Conservation (phyloP, 2,888 invertebrate genomes). For the Nycteola revayana region DNA sequence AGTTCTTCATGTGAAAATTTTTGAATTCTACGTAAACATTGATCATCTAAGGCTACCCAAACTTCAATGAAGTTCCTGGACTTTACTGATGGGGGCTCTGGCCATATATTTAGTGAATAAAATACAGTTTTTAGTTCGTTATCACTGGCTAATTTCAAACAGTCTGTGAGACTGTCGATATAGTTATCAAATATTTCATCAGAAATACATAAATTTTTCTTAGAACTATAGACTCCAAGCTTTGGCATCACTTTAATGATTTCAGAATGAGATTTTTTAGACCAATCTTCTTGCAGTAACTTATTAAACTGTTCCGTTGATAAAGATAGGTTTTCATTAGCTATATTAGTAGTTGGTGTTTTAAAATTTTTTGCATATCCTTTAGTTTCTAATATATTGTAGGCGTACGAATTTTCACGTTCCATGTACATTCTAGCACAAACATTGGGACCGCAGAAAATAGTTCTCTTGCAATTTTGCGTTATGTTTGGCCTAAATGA, state of each 20-base stretch:
- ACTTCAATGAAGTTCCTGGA: constrained; percentile 84
- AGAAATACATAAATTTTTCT: constrained; percentile 57
- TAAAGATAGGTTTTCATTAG: constrained; percentile 14
- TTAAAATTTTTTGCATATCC: constrained; percentile 49
- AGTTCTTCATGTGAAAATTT: constrained; percentile 78
- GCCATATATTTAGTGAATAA: constrained; percentile 73
- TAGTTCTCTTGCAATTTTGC: constrained; percentile 29
- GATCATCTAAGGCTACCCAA: constrained; percentile 86
- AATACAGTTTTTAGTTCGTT: constrained; percentile 81
- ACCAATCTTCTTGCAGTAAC: constrained; percentile 48
- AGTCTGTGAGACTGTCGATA: constrained; percentile 71
- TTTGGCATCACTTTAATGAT: constrained; percentile 53
- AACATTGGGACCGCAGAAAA: constrained; percentile 40
- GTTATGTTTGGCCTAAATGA: constrained; percentile 7
- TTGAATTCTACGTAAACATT: constrained; percentile 72
- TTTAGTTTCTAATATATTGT: constrained; percentile 56
- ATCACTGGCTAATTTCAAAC: constrained; percentile 78
- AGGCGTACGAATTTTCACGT: constrained; percentile 69
- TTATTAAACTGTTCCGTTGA: constrained; percentile 43
- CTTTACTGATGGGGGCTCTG: constrained; percentile 70
- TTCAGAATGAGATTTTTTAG: constrained; percentile 41
- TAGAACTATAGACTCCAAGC: constrained; percentile 53
- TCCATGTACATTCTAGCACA: constrained; percentile 59
- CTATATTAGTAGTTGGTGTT: background rate
- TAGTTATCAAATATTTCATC: constrained; percentile 61